Evolutionary conservation across 1,140 invertebrate species (phyloP).

Genomic region (Drosophila tani): DNA sequence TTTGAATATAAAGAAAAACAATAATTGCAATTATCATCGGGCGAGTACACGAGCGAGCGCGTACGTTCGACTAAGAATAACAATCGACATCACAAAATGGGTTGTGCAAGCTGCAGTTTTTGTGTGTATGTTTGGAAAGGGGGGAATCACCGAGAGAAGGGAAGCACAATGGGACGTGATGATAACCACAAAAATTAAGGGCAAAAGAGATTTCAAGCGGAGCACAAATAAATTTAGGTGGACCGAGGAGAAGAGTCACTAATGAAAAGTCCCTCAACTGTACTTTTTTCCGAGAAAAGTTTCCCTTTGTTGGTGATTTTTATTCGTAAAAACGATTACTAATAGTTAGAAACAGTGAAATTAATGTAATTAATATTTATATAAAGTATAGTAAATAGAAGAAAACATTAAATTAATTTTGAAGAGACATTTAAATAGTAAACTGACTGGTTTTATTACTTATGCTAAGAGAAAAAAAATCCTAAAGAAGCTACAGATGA

Average conservation of each 20-base stretch:
- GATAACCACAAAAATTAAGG: constrained; percentile 17
- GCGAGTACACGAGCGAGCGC: not conserved
- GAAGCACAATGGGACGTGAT: constrained; percentile 17
- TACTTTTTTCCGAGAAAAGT: not conserved
- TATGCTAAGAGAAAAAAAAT: too few species aligned
- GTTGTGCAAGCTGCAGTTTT: constrained; percentile 15
- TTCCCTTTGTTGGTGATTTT: too few species aligned
- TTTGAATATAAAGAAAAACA: constrained; percentile 21
- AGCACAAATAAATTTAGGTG: not conserved
- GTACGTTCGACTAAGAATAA: constrained; percentile 14
- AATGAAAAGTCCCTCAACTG: not conserved
- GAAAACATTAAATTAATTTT: too few species aligned
- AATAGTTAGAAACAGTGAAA: too few species aligned
- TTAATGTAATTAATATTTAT: too few species aligned
- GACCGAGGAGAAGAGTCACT: not conserved
- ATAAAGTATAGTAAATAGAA: too few species aligned
- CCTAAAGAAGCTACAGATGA: too few species aligned
- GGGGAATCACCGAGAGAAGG: not conserved
- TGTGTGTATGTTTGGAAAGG: not conserved
- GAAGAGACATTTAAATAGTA: too few species aligned
- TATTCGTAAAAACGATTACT: too few species aligned
- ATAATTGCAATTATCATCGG: constrained; percentile 40
- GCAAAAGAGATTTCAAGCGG: constrained; percentile 2
- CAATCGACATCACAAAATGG: constrained; percentile 9
- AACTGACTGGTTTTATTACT: too few species aligned